These are phyloP conservation scores for Pangasius sanitwongsei DNA, from an alignment of 2,797 vertebrate genomes.

Conservation along the genomic window DNA sequence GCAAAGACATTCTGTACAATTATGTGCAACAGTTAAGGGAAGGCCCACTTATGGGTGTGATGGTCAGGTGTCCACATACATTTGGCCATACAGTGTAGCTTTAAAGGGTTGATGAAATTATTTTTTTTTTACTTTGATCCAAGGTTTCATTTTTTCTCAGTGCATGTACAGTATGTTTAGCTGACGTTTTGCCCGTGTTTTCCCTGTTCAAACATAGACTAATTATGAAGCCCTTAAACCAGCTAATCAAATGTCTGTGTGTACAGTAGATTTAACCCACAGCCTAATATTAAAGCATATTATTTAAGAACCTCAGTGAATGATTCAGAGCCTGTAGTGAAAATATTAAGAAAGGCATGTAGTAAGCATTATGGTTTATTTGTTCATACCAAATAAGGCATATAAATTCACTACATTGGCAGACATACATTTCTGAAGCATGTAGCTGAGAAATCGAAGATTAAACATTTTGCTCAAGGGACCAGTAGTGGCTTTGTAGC, in stretches of 20 bases:
- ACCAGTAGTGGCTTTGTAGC: neutral
- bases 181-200: neutral
- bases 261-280: neutral
- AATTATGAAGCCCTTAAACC: neutral
- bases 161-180: neutral
- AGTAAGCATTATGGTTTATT: neutral
- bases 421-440: constrained; percentile 9
- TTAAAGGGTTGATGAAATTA: neutral
- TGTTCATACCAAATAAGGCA: neutral
- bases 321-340: neutral
- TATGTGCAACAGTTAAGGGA: neutral
- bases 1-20: neutral
- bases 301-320: neutral
- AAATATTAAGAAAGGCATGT: neutral
- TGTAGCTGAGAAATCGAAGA: constrained; percentile 14
- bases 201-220: neutral
- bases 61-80: neutral
- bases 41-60: neutral
- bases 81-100: neutral
- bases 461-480: constrained; percentile 12
- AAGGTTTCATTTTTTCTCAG: neutral
- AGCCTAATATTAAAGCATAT: neutral
- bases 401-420: neutral
- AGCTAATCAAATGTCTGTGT: constrained; percentile 3
- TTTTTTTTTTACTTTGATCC: neutral